A percentile compares a stretch with the other conserved stretches of the same genome.
Conservation (phyloP, 2,888 invertebrate genomes). For the Heliconius cydno region DNA sequence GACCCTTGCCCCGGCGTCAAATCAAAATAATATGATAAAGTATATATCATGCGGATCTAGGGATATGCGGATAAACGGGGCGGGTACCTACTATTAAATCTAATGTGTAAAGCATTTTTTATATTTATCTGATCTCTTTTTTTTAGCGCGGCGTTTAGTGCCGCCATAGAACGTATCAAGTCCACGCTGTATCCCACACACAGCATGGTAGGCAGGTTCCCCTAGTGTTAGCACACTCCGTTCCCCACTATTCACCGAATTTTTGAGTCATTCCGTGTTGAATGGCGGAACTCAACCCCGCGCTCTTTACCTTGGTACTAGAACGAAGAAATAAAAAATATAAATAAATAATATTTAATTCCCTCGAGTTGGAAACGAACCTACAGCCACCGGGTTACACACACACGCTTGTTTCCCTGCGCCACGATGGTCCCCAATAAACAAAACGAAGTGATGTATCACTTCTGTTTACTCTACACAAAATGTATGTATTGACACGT, state of each 20-base stretch:
- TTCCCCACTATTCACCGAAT: too few species aligned
- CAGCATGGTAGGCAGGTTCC: too few species aligned
- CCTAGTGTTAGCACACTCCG: too few species aligned
- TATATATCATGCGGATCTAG: not conserved
- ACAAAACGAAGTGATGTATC: not conserved
- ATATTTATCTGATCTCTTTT: not conserved
- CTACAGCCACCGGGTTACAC: too few species aligned
- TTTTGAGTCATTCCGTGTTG: too few species aligned
- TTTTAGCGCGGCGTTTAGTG: not conserved
- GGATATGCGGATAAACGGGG: not conserved
- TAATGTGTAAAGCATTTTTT: not conserved
- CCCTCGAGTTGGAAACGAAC: too few species aligned
- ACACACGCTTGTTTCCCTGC: too few species aligned
- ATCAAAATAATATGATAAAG: conserved; percentile 25
- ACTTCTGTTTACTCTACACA: not conserved
- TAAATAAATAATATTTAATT: too few species aligned
- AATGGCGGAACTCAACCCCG: too few species aligned
- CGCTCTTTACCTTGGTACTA: too few species aligned
- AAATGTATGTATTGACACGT: conserved; percentile 18
- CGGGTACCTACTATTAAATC: not conserved
- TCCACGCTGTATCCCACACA: not conserved
- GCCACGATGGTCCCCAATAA: not conserved
- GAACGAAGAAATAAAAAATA: too few species aligned
- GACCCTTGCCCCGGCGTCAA: conserved; percentile 8
- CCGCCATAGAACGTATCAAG: not conserved